Evolutionary conservation across 1,140 invertebrate genomes (phyloP).

Genomic region (Ips nitidus): DNA sequence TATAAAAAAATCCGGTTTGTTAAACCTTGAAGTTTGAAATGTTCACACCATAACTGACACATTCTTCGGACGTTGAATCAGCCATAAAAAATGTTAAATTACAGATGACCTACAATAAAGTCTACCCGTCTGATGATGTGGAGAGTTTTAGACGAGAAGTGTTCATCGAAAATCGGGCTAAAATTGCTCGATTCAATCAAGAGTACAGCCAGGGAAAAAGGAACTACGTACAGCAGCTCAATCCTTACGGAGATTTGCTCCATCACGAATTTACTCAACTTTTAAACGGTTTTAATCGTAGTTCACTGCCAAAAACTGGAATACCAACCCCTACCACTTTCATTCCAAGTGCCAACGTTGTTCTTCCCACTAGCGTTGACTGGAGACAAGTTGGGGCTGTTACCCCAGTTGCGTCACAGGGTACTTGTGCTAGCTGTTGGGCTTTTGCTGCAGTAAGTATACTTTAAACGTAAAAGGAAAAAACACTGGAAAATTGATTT

Average conservation of each 20-base stretch:
- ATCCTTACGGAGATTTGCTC: constrained; percentile 78
- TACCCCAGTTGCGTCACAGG: constrained; percentile 44
- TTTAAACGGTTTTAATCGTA: constrained; percentile 82
- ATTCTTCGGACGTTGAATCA: not conserved
- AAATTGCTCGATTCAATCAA: constrained; percentile 83
- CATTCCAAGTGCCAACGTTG: constrained; percentile 45
- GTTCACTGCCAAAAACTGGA: constrained; percentile 32
- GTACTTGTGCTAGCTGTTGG: constrained; percentile 57
- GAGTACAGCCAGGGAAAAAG: constrained; percentile 65
- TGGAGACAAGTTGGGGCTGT: constrained; percentile 49
- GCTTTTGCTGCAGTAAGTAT: constrained; percentile 57
- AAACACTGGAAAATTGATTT: not conserved
- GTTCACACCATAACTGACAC: not conserved
- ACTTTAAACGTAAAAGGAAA: not conserved
- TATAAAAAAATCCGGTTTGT: not conserved
- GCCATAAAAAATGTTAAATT: not conserved
- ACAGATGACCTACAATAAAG: constrained; percentile 56
- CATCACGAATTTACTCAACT: constrained; percentile 73
- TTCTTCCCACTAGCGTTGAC: constrained; percentile 44
- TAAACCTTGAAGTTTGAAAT: not conserved
- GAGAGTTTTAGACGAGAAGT: constrained; percentile 82
- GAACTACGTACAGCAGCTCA: constrained; percentile 67
- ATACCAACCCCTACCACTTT: constrained; percentile 39
- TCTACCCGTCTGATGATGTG: constrained; percentile 68
- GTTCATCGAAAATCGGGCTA: constrained; percentile 80